Evolutionary conservation across 2,797 vertebrate genomes (phyloP), one percentile per base, ranked within the genome.

Genomic region (Sternarchorhynchus goeldii): DNA sequence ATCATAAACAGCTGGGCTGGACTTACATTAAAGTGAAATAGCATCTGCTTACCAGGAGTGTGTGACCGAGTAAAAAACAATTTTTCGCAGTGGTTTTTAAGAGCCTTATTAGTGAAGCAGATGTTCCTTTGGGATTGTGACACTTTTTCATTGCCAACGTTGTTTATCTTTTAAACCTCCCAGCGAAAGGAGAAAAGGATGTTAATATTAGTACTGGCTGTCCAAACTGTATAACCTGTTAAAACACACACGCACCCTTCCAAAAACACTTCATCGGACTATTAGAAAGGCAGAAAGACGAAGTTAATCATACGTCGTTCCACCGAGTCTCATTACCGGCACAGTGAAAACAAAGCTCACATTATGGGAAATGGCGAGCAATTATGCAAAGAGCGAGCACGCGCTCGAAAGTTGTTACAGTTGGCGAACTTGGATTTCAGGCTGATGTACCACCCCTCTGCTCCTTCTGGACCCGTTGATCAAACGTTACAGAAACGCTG

Each of bases 401-500:
- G 29, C 21, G 18, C 45, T 59, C 4, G 45, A 25, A 72, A 77
- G 76, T 80, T 83, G 70, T 81, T 81, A 56, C 32, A 73, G 68
- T 85, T 85, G 81, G 76, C 59, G 58, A 69, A 53, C 25, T 36
- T 16, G 12, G 50, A n/a, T 65, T 71, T 71, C 18, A 2, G 34
- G 31, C 25, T 36, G 39, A 45, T 55, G 41, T 53, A 25, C 6
- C 65, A 58, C 31, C 59, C 56, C 29, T 62, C 29, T 6, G 6
- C 20, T 25, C 34, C 41, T 32, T 50, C 34, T 66, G 64, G 58
- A 71, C 57, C 65, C 21, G 73, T 58, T 64, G 77, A 80, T 82
- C 80, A 82, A 82, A 77, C 56, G 29, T 41, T 68, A 75, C 50
- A 39, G 14, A 20, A 75, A 62, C 78, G 62, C 39, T 73, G 58